These are phyloP conservation scores for Chrysemys picta DNA, from an alignment of 2,113 vertebrate species.

Conservation along the genomic window DNA sequence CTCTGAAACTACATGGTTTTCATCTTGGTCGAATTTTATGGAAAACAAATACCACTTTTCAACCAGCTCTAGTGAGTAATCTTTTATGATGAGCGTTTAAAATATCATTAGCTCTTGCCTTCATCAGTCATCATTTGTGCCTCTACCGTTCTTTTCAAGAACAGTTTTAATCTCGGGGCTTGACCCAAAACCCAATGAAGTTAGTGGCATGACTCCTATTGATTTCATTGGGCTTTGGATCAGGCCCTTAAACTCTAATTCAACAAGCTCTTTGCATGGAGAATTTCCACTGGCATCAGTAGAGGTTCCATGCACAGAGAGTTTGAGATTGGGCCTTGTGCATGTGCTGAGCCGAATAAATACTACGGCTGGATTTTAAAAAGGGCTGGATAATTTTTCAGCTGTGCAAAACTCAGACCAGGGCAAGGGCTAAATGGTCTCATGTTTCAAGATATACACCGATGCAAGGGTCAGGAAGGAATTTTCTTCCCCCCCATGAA, in stretches of 20 bases:
- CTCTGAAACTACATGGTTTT: not conserved
- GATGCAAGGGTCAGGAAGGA: not conserved
- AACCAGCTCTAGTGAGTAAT: accelerated
- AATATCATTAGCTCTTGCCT: accelerated
- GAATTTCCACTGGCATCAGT: accelerated
- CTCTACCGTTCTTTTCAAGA: not conserved
- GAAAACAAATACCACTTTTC: not conserved
- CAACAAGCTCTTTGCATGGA: accelerated
- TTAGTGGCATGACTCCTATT: not conserved
- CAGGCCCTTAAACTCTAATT: accelerated
- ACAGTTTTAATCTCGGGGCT: not conserved
- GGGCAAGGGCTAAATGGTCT: not conserved
- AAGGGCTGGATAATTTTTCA: not conserved
- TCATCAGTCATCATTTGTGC: accelerated
- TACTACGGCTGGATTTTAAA: not conserved
- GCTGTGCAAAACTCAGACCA: not conserved
- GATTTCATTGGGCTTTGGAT: accelerated
- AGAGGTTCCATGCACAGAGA: not conserved
- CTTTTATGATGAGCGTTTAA: accelerated
- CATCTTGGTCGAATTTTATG: not conserved
- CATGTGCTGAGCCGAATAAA: not conserved
- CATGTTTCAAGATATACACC: not conserved
- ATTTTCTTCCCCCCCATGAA: not conserved
- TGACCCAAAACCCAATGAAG: not conserved
- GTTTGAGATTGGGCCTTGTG: not conserved